These are phyloP conservation scores for Brachionichthys hirsutus DNA, from an alignment of 2,113 vertebrate genomes.

Conservation along the genomic window DNA sequence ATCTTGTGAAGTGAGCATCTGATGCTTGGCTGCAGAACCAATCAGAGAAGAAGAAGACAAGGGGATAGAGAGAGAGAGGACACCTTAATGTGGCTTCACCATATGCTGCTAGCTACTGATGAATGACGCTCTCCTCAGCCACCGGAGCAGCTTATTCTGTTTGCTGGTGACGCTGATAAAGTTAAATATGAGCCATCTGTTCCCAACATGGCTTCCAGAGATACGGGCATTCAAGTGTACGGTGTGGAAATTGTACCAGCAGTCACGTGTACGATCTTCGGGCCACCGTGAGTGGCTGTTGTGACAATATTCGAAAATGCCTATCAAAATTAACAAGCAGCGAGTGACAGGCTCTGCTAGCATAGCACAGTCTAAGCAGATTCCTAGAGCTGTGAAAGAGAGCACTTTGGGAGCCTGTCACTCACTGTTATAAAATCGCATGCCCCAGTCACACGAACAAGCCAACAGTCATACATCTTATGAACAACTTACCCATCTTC, in stretches of 20 bases:
- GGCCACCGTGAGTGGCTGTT: constrained; percentile 14
- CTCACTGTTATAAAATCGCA: constrained; percentile 36
- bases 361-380: constrained; percentile 16
- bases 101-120: constrained; percentile 66
- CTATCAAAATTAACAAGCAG: constrained; percentile 3
- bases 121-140: constrained; percentile 52
- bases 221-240: constrained; percentile 16
- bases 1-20: constrained; percentile 62
- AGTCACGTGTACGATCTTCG: constrained; percentile 15
- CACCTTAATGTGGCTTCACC: constrained; percentile 59
- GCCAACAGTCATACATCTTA: constrained; percentile 51
- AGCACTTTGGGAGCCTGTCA: constrained; percentile 43
- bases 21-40: constrained; percentile 52
- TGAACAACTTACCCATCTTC: constrained; percentile 19
- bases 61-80: constrained; percentile 34
- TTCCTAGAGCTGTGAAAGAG: constrained; percentile 8
- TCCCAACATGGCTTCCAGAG: constrained; percentile 23
- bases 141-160: constrained; percentile 47
- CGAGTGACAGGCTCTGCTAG: constrained; percentile 12
- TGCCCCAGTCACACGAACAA: constrained; percentile 47
- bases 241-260: constrained; percentile 2
- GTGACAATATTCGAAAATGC: neutral
- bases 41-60: constrained; percentile 31
- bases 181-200: constrained; percentile 75
- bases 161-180: constrained; percentile 58